Base-by-base conservation (phyloP, 1,140 invertebrate species). In the Bombus sylvicola region DNA sequence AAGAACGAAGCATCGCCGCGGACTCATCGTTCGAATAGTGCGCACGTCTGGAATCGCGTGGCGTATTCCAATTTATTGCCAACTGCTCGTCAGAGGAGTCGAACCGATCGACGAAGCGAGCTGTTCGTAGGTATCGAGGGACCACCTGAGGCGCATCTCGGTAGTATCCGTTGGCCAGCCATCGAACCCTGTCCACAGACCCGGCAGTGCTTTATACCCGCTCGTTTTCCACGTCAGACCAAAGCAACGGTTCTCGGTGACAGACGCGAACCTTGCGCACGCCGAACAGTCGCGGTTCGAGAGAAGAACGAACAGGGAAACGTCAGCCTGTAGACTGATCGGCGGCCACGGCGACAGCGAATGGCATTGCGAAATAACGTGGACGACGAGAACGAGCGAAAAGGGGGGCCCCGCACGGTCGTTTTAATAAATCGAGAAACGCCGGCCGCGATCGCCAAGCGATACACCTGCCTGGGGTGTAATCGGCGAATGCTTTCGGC, bases 61-160 rank as follows among this genome's bases (percentile, higher is more conserved):
- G 87, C 88, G 91, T 92, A 92, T 92, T 92, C 91, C 92, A 92
- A 92, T 93, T 93, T 93, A 93, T 93, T 91, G 92, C 92, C 82
- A 89, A 85, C 86, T 62, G 86, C 87, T 92, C 88, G 90, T 87
- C 85, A 89, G 77, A 72, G 80, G 80, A 79, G 71, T 77, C 71
- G 80, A 68, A 79, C 37, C 84, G 79, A 87, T 83, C 75, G 87
- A 64, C 80, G 87, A 74, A 68, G 62, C 62, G 57, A 59, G 28
- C 47, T 53, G 47, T 31, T 53, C 57, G 68, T 81, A 88, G 72
- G 71, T 75, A 85, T 80, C 80, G 87, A 43, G 73, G 88, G 91
- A 92, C 91, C 91, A 92, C 91, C 91, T 88, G 91, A 92, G 91
- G 91, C 81, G 90, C 82, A 74, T 81, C 74, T 81, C 68, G 18